Evolutionary conservation across 2,888 invertebrate species (phyloP).

Genomic region (Elaeidobius kamerunicus): DNA sequence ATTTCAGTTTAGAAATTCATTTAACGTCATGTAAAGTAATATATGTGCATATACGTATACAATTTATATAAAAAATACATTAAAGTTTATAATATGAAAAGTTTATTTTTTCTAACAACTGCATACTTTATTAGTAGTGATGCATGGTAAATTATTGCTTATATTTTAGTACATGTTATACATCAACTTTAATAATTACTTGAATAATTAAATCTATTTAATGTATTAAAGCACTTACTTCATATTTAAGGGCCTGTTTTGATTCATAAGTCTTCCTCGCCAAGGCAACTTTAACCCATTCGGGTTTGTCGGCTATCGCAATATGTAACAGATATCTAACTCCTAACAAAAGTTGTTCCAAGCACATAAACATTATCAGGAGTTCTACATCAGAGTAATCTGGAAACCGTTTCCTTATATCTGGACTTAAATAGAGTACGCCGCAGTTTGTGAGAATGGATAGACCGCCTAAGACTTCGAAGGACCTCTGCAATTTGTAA

Average conservation of each 20-base stretch:
- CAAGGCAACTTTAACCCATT: conserved; percentile 62
- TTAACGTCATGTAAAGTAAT: too few relatives aligned
- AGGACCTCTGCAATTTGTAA: conserved; percentile 53
- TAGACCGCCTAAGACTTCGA: conserved; percentile 64
- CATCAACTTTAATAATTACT: too few relatives aligned
- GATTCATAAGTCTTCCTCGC: conserved; percentile 61
- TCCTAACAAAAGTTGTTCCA: conserved; percentile 67
- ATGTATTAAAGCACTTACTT: conserved; percentile 46
- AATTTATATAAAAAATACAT: too few relatives aligned
- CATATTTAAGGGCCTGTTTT: conserved; percentile 60
- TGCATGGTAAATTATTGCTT: too few relatives aligned
- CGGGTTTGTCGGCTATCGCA: conserved; percentile 68
- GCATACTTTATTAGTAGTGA: too few relatives aligned
- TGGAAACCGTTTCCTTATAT: conserved; percentile 50
- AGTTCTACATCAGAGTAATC: conserved; percentile 49
- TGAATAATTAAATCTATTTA: not conserved
- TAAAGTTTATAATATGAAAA: too few relatives aligned
- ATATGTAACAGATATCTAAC: conserved; percentile 63
- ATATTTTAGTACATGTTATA: too few relatives aligned
- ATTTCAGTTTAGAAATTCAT: too few relatives aligned
- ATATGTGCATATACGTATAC: not conserved
- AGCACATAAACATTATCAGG: conserved; percentile 61
- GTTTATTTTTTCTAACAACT: too few relatives aligned
- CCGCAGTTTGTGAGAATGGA: conserved; percentile 75
- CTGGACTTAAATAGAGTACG: conserved; percentile 65